Evolutionary conservation across 1,140 invertebrate genomes (phyloP).

Genomic region (Lysiphlebus fabarum): DNA sequence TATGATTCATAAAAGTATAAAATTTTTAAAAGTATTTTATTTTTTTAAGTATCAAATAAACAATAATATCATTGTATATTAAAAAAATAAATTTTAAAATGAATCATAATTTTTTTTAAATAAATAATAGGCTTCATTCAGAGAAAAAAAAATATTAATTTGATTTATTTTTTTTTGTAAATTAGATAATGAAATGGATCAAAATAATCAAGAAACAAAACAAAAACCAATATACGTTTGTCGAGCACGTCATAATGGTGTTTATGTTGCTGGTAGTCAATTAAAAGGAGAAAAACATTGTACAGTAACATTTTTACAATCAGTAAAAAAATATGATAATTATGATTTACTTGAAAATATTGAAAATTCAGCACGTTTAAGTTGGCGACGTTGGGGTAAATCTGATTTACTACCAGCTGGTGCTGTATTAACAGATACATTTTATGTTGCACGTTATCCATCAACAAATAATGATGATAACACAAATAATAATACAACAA

Average conservation of each 20-base stretch:
- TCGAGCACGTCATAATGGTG: constrained; percentile 65
- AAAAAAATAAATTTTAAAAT: too few relatives aligned
- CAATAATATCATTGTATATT: too few relatives aligned
- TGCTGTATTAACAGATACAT: constrained; percentile 60
- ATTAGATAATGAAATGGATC: constrained; percentile 27
- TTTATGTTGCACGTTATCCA: constrained; percentile 55
- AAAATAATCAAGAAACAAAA: constrained; percentile 20
- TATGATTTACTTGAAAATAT: constrained; percentile 77
- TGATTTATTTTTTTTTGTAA: too few relatives aligned
- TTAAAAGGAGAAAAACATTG: constrained; percentile 58
- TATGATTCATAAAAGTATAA: too few relatives aligned
- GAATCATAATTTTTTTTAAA: too few relatives aligned
- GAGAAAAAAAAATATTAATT: too few relatives aligned
- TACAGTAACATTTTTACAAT: constrained; percentile 62
- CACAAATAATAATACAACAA: constrained; percentile 29
- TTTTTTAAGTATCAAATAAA: too few relatives aligned
- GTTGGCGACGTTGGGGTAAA: constrained; percentile 70
- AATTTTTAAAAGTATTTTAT: too few relatives aligned
- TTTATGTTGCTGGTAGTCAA: constrained; percentile 65
- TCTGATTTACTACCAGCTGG: constrained; percentile 61
- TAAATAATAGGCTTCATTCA: too few relatives aligned
- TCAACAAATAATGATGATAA: constrained; percentile 36
- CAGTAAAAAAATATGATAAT: constrained; percentile 58
- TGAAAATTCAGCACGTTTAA: constrained; percentile 69
- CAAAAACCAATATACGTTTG: constrained; percentile 67